Evolutionary conservation across 1,140 invertebrate species (phyloP), one percentile per base, ranked within the genome.

Genomic region (Melitaea cinxia): DNA sequence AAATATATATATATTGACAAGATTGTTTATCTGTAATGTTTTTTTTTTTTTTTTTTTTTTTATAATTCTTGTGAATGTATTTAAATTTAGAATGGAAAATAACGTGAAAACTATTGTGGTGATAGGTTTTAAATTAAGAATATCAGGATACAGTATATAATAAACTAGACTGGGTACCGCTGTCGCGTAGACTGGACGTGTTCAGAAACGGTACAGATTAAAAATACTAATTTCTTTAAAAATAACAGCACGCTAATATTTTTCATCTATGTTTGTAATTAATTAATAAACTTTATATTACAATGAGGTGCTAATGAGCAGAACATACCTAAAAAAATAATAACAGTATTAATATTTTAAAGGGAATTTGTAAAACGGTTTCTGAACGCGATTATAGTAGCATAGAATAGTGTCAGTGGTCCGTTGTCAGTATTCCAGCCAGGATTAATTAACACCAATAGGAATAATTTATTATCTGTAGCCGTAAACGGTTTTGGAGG

Each of bases 51-150:
- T 35, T 55, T 24, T 39, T 55, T n/a, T 56, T 56, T 57, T 42
- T 26, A n/a, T n/a, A n/a, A n/a, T n/a, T 56, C 50, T 33, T 19
- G 33, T 35, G 35, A 63, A 42, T 64, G 42, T 64, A 50, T 64
- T 42, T 21, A 42, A 45, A 26, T 45, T 39, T 52, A 53, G 52
- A 5, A 24, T 54, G 26, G 10, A 45, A 62, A 7, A 4, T 28
- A 53, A 37, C 33, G 33, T 55, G 28, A 47, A n/a, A 55, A 56
- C 56, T 56, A 49, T 35, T 55, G 60, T 55, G 61, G 61, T 56
- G 53, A 64, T 56, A 64, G 61, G 61, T 56, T 50, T n/a, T 33
- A 63, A 63, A 49, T 55, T 63, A 42, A 42, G 37, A 19, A 28
- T 55, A 56, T 49, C 39, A 39, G 42, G 21, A 47, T 47, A 47